These are phyloP conservation scores for Carabus problematicus DNA, from an alignment of 2,888 invertebrate genomes.

Conservation along the genomic window DNA sequence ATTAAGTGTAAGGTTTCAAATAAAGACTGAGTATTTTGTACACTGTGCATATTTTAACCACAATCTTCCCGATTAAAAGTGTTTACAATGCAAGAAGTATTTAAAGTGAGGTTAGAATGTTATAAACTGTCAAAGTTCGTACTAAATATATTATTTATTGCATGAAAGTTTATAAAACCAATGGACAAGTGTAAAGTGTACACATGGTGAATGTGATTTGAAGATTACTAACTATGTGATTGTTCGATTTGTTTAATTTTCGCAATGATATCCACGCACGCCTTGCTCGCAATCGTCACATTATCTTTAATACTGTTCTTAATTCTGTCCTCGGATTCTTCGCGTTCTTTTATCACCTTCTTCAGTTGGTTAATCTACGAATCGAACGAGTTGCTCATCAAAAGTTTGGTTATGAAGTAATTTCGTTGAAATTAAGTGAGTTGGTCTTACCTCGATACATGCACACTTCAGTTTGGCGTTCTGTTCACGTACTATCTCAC, in stretches of 20 bases:
- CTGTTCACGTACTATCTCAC: slow-evolving; percentile 53
- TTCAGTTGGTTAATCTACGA: background rate
- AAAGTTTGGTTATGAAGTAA: background rate
- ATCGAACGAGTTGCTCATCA: background rate
- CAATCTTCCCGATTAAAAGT: too few relatives aligned
- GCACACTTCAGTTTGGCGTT: slow-evolving; percentile 46
- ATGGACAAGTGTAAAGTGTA: background rate
- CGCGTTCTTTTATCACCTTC: background rate
- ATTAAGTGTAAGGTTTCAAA: slow-evolving; percentile 61
- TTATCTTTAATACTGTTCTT: background rate
- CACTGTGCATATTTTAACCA: too few relatives aligned
- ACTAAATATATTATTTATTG: too few relatives aligned
- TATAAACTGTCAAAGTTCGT: too few relatives aligned
- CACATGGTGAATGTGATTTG: background rate
- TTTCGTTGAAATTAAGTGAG: background rate
- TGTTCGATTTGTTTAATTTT: slow-evolving; percentile 2
- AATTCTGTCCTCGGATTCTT: background rate
- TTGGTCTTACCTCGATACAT: slow-evolving; percentile 16
- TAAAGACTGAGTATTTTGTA: slow-evolving; percentile 6
- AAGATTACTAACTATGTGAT: background rate
- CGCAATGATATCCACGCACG: background rate
- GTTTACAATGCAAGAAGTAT: too few relatives aligned
- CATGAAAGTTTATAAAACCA: too few relatives aligned
- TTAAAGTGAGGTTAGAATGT: too few relatives aligned
- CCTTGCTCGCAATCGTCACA: background rate